Percentiles rank a stretch among this genome's conserved stretches.
Evolutionary conservation across 2,888 invertebrate species (phyloP).

Genomic region (Lasioglossum lativentre): DNA sequence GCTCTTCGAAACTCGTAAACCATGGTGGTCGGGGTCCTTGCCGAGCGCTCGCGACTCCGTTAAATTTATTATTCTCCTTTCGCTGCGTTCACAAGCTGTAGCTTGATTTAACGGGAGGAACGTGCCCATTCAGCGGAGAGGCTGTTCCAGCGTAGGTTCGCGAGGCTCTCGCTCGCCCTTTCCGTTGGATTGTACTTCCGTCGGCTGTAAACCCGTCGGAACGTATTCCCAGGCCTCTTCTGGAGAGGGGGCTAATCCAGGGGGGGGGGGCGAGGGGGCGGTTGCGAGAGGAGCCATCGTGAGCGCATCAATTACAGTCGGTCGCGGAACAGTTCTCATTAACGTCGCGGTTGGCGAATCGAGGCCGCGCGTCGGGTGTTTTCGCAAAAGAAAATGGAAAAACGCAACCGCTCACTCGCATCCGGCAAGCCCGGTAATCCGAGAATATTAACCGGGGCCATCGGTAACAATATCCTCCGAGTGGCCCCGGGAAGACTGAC

Average conservation of each 20-base stretch:
- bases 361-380: constrained; percentile 30
- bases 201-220: background rate
- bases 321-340: constrained; percentile 47
- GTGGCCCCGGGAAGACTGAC: constrained; percentile 71
- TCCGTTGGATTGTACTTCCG: constrained; percentile 3
- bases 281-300: background rate
- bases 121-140: constrained; percentile 27
- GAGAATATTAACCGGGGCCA: constrained; percentile 72
- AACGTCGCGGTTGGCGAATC: constrained; percentile 30
- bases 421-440: constrained; percentile 63
- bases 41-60: background rate
- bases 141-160: constrained; percentile 12
- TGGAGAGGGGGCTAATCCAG: background rate
- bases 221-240: background rate
- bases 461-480: constrained; percentile 71
- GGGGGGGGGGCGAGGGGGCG: background rate
- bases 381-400: constrained; percentile 8
- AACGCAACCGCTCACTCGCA: constrained; percentile 27
- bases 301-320: constrained; percentile 56
- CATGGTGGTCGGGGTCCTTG: constrained; percentile 31
- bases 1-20: constrained; percentile 60
- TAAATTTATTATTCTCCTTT: constrained; percentile 56
- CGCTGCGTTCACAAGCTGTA: constrained; percentile 18
- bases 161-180: background rate
- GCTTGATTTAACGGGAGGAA: constrained; percentile 35